phyloP scores from a whole-genome alignment of 2,888 invertebrate species.

The Disparrhopalites patrizii region DNA sequence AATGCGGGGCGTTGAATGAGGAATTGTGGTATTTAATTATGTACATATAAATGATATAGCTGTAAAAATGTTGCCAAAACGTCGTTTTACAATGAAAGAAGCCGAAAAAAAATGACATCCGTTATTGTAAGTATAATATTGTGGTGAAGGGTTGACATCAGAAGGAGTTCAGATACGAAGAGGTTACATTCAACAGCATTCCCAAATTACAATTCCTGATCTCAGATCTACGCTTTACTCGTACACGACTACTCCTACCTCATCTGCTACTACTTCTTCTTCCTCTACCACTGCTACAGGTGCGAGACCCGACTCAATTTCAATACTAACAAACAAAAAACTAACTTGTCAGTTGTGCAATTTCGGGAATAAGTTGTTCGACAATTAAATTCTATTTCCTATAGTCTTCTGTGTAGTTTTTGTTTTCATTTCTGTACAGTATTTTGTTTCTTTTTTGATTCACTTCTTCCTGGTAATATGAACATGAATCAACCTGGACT shows the following conservation, averaged over 20 bases:
- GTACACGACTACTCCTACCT: conserved; percentile 42
- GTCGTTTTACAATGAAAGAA: too few relatives aligned
- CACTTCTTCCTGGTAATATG: neutral
- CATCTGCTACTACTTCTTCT: conserved; percentile 39
- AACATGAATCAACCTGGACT: too few relatives aligned
- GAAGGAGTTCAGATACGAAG: conserved; percentile 46
- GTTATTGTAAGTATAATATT: conserved; percentile 10
- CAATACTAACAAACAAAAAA: conserved; percentile 21
- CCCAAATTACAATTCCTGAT: conserved; percentile 47
- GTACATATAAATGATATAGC: neutral
- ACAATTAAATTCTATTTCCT: conserved; percentile 7
- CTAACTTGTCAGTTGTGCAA: conserved; percentile 3
- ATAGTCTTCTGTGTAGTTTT: neutral
- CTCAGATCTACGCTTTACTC: conserved; percentile 49
- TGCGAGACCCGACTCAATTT: conserved; percentile 35
- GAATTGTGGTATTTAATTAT: neutral
- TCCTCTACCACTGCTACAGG: conserved; percentile 37
- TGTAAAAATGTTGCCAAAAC: neutral
- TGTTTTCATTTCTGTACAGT: conserved; percentile 2
- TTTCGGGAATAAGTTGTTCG: too few relatives aligned
- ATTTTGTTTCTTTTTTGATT: conserved; percentile 9
- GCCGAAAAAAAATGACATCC: too few relatives aligned
- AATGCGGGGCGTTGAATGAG: too few relatives aligned
- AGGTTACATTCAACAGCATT: conserved; percentile 45
- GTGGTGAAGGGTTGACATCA: conserved; percentile 47